Base-by-base conservation (phyloP, 1,140 invertebrate genomes). In the Apis florea region DNA sequence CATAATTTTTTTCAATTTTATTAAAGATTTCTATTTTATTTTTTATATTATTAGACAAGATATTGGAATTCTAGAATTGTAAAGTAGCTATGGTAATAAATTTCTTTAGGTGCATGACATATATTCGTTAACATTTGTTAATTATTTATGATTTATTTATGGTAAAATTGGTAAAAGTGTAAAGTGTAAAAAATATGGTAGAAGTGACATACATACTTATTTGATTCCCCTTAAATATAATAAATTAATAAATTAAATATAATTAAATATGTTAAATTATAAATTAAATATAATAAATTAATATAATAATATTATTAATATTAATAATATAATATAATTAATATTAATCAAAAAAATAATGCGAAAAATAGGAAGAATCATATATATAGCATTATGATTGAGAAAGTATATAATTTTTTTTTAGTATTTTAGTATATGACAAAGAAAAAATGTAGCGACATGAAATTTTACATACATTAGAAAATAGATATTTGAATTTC, bases 111-210 rank as follows among this genome's bases (percentile, higher is more conserved):
- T 26, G n/a, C 10, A 56, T 15, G 10, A 53, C 9, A 79, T n/a
- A 68, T 13, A 21, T 15, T 49, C 19, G 24, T 69, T 63, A 64
- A 54, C 56, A 26, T 49, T 17, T 9, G 56, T 12, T 40, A 6
- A 73, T 83, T 49, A 24, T 70, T 85, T 59, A 31, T 59, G n/a
- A 82, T 78, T 86, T 67, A 86, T 82, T 84, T n/a, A n/a, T n/a
- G n/a, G n/a, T n/a, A n/a, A n/a, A n/a, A n/a, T n/a, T n/a, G n/a
- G n/a, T n/a, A n/a, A n/a, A n/a, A n/a, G n/a, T n/a, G n/a, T n/a
- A n/a, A n/a, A n/a, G n/a, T n/a, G n/a, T n/a, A n/a, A n/a, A n/a
- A n/a, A n/a, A n/a, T n/a, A n/a, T n/a, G n/a, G n/a, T n/a, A n/a
- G n/a, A n/a, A n/a, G 68, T 72, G 10, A 80, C 54, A 13, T 17